Percentiles rank a stretch among this genome's conserved stretches.
These are phyloP conservation scores for Struthidea cinerea DNA, from an alignment of 2,113 vertebrate genomes.

Conservation along the genomic window DNA sequence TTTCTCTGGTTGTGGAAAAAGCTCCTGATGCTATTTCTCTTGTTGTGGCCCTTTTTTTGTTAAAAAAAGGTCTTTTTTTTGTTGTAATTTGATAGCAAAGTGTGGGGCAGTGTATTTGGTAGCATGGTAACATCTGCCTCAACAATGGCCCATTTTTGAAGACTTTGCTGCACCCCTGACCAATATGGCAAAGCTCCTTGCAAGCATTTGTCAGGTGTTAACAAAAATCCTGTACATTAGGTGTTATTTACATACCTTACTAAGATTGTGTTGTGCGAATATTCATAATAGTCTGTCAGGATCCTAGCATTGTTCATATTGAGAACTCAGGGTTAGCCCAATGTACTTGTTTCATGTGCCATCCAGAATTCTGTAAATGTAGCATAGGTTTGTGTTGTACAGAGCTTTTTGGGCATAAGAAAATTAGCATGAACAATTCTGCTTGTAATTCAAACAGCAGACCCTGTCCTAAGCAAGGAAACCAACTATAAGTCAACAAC, in stretches of 20 bases:
- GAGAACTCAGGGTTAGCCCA: background rate
- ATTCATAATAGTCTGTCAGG: background rate
- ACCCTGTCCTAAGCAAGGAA: background rate
- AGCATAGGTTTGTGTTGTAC: background rate
- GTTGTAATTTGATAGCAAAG: background rate
- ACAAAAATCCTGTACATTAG: background rate
- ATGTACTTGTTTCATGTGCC: background rate
- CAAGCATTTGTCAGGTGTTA: background rate
- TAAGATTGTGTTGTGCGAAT: background rate
- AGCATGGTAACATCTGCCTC: background rate
- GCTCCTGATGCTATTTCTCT: background rate
- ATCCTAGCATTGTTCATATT: fast-evolving
- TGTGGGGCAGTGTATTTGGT: background rate
- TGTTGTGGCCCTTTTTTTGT: background rate
- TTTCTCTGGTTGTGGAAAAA: background rate
- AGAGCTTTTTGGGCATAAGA: background rate
- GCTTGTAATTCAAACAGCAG: background rate
- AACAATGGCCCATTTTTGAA: background rate
- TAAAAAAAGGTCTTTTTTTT: background rate
- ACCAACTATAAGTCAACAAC: background rate
- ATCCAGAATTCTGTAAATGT: background rate
- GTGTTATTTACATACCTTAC: background rate
- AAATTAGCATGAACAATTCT: background rate
- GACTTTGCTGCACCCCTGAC: background rate
- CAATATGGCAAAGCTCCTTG: background rate